Evolutionary conservation across 1,140 invertebrate species (phyloP).

Genomic region (Neodiprion lecontei): DNA sequence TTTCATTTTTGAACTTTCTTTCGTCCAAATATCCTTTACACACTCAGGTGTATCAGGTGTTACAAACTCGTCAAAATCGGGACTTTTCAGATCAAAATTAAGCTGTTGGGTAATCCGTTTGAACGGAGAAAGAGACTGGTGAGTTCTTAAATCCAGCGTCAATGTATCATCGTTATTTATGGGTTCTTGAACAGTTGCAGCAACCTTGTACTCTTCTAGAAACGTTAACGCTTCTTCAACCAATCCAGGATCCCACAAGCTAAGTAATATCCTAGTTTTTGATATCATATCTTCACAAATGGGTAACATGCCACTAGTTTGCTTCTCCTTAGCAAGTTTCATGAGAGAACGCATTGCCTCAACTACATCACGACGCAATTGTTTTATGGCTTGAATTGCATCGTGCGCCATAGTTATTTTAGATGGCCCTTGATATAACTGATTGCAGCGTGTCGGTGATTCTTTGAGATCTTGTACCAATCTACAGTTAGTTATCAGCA

Average conservation of each 20-base stretch:
- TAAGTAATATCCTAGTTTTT: slow-evolving; percentile 78
- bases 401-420: slow-evolving; percentile 84
- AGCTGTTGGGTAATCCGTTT: slow-evolving; percentile 79
- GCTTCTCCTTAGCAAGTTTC: slow-evolving; percentile 74
- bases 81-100: slow-evolving; percentile 72
- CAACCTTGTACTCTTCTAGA: slow-evolving; percentile 76
- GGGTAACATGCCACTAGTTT: slow-evolving; percentile 76
- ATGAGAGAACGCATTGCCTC: slow-evolving; percentile 79
- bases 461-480: slow-evolving; percentile 84
- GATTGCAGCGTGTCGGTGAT: slow-evolving; percentile 69
- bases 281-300: slow-evolving; percentile 81
- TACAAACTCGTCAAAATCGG: slow-evolving; percentile 75
- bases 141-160: slow-evolving; percentile 47
- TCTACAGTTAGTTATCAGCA: slow-evolving; percentile 55
- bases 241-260: slow-evolving; percentile 82
- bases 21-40: slow-evolving; percentile 67
- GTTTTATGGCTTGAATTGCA: slow-evolving; percentile 78
- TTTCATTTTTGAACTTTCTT: slow-evolving; percentile 48
- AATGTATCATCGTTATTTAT: slow-evolving; percentile 44
- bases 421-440: slow-evolving; percentile 68
- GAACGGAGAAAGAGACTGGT: slow-evolving; percentile 72
- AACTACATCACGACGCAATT: slow-evolving; percentile 78
- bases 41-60: slow-evolving; percentile 71
- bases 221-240: slow-evolving; percentile 85
- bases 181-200: slow-evolving; percentile 54